Conservation (phyloP, 2,888 invertebrate genomes). For the Digitonthophagus gazella region DNA sequence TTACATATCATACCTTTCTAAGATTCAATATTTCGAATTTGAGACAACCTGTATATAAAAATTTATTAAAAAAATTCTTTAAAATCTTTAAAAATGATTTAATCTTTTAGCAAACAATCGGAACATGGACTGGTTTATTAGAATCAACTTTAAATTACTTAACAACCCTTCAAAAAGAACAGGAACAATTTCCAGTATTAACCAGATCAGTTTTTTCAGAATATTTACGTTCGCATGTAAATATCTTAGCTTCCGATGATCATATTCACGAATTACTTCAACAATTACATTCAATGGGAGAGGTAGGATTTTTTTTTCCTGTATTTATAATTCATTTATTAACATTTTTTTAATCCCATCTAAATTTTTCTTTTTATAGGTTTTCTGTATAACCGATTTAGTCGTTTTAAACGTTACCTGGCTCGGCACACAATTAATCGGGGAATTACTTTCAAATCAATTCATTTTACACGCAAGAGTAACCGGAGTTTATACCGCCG, state of each 20-base stretch:
- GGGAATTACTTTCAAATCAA: slow-evolving; percentile 61
- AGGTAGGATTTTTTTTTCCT: no score
- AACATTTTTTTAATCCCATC: no score
- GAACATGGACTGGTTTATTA: slow-evolving; percentile 58
- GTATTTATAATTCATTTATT: not conserved
- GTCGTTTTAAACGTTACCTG: slow-evolving; percentile 66
- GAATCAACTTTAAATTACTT: slow-evolving; percentile 58
- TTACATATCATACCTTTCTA: no score
- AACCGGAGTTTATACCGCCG: slow-evolving; percentile 69
- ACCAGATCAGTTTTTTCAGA: slow-evolving; percentile 60
- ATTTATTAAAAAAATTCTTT: no score
- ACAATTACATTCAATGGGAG: slow-evolving; percentile 65
- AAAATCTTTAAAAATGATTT: no score
- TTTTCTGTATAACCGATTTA: slow-evolving; percentile 56
- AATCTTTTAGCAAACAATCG: slow-evolving; percentile 46
- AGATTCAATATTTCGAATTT: no score
- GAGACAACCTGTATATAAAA: no score
- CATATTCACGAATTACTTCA: slow-evolving; percentile 62
- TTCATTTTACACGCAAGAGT: slow-evolving; percentile 56
- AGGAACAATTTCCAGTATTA: slow-evolving; percentile 61
- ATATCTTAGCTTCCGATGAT: slow-evolving; percentile 63
- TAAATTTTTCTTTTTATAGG: slow-evolving; percentile 32
- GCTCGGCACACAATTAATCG: slow-evolving; percentile 66
- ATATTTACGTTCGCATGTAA: slow-evolving; percentile 58
- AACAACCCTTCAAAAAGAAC: slow-evolving; percentile 53